Conservation (phyloP, 2,888 invertebrate genomes). For the Dinocampus coccinellae region DNA sequence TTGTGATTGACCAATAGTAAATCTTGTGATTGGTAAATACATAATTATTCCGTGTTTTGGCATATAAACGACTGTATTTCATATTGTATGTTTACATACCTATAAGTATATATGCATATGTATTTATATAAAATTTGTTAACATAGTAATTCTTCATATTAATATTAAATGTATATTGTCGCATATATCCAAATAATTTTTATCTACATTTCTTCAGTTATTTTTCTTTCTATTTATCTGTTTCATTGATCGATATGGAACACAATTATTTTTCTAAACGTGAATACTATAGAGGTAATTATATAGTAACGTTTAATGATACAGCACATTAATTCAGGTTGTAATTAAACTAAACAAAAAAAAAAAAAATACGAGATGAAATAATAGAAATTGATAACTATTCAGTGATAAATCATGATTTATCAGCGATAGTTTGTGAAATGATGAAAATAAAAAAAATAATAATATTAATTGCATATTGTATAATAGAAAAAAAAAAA, state of each 20-base stretch:
- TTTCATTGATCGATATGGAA: neutral
- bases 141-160: neutral
- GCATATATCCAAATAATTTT: neutral
- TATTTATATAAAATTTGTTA: neutral
- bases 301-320: neutral
- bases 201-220: neutral
- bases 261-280: neutral
- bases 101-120: neutral
- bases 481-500: slow-evolving; percentile 10
- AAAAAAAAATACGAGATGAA: neutral
- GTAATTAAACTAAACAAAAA: neutral
- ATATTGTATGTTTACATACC: neutral
- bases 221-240: no score
- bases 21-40: neutral
- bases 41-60: neutral
- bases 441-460: slow-evolving; percentile 12
- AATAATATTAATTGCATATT: neutral
- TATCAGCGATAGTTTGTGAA: neutral
- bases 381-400: neutral
- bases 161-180: neutral
- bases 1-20: neutral
- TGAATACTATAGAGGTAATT: neutral
- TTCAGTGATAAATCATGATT: neutral
- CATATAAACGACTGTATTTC: neutral
- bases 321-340: neutral